Conservation (phyloP, 2,888 invertebrate species). For the Lysandra bellargus region DNA sequence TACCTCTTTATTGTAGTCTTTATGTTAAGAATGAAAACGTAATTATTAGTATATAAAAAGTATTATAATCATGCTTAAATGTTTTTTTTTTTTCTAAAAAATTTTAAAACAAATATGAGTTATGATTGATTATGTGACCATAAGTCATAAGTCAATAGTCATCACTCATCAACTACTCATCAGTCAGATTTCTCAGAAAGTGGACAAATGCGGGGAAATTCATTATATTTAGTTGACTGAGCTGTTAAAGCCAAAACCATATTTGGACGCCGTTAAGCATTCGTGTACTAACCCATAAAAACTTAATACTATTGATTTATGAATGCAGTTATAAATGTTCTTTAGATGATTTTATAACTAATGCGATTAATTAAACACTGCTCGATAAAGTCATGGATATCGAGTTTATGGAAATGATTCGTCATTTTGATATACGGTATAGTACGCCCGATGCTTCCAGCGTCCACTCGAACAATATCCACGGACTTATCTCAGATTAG, state of each 20-base stretch:
- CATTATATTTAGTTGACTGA: background rate
- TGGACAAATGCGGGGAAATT: background rate
- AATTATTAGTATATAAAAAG: too few species aligned
- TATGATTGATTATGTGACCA: too few species aligned
- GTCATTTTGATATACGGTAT: background rate
- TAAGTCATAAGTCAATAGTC: too few species aligned
- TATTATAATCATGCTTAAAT: too few species aligned
- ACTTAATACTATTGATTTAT: too few species aligned
- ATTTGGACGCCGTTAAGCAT: background rate
- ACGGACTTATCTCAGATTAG: background rate
- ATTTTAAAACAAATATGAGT: too few species aligned
- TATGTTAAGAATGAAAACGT: too few species aligned
- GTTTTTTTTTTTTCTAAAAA: too few species aligned
- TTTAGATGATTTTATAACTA: background rate
- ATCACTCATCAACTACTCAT: too few species aligned
- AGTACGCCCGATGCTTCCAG: background rate
- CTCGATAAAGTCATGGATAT: background rate
- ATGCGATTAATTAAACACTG: background rate
- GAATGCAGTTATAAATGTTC: too few species aligned
- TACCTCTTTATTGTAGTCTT: too few species aligned
- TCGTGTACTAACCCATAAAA: too few species aligned
- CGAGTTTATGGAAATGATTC: background rate
- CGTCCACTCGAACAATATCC: background rate
- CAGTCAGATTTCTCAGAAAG: background rate
- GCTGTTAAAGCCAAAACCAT: background rate